A percentile compares a stretch with the other conserved stretches of the same genome.
phyloP scores from a whole-genome alignment of 2,113 vertebrate species.

The Psittacara wagleri region DNA sequence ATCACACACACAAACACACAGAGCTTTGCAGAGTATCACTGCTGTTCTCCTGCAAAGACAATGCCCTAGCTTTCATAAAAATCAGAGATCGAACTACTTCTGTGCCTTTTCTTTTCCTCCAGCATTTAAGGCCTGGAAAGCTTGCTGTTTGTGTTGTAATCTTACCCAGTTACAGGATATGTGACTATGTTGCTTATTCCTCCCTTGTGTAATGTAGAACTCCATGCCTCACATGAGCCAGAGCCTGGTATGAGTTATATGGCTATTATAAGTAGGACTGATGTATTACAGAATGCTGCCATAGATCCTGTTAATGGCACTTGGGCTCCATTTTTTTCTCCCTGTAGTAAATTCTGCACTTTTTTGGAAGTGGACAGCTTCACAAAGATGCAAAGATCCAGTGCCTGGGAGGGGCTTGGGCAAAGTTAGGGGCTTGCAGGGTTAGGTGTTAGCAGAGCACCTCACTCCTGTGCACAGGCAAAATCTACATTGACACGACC shows the following conservation, averaged over 20 bases:
- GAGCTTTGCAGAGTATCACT: neutral
- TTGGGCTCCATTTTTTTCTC: constrained; percentile 8
- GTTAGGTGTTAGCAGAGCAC: neutral
- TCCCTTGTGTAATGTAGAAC: constrained; percentile 63
- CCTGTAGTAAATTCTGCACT: constrained; percentile 37
- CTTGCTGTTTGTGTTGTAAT: constrained; percentile 9
- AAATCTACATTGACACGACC: neutral
- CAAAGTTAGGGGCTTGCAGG: neutral
- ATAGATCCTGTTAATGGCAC: constrained; percentile 64
- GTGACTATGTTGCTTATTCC: constrained; percentile 59
- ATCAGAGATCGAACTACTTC: neutral
- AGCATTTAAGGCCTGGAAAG: constrained; percentile 8
- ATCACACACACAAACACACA: neutral
- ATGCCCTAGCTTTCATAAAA: neutral
- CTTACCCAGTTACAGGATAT: constrained; percentile 9
- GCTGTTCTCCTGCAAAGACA: neutral
- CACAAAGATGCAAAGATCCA: neutral
- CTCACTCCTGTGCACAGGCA: neutral
- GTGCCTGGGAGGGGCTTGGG: neutral
- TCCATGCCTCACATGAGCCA: constrained; percentile 52
- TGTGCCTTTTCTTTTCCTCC: neutral
- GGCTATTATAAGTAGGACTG: constrained; percentile 73
- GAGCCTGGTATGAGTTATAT: constrained; percentile 65
- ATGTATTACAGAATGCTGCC: constrained; percentile 60
- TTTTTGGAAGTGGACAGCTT: constrained; percentile 1